phyloP scores from a whole-genome alignment of 92 coral and sea anemone species.

The Virgularia gustaviana region DNA sequence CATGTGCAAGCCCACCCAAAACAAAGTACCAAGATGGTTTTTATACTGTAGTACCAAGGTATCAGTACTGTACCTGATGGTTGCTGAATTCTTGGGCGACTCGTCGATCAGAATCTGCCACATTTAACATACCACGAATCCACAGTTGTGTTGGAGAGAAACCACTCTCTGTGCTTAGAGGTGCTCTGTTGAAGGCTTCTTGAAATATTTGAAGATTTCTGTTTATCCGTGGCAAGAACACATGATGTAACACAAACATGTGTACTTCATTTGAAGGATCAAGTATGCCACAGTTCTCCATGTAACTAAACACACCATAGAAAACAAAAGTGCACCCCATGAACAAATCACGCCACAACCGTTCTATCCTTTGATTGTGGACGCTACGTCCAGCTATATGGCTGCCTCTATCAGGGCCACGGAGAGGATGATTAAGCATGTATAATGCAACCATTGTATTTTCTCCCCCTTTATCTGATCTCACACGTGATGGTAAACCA shows the following conservation, averaged over 20 bases:
- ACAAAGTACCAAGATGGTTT: too few relatives aligned
- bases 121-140: conserved; percentile 49
- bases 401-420: conserved; percentile 48
- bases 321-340: conserved; percentile 44
- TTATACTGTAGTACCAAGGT: too few relatives aligned
- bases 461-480: conserved; percentile 53
- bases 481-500: conserved; percentile 56
- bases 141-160: conserved; percentile 54
- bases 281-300: conserved; percentile 49
- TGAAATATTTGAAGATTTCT: conserved; percentile 46
- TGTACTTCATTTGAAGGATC: conserved; percentile 49
- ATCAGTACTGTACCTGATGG: conserved; percentile 25
- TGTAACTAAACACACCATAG: conserved; percentile 39
- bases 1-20: too few relatives aligned
- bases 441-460: conserved; percentile 51
- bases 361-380: conserved; percentile 53
- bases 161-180: conserved; percentile 51
- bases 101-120: conserved; percentile 32
- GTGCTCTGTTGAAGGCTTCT: conserved; percentile 53
- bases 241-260: conserved; percentile 50
- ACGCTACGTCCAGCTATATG: conserved; percentile 49
- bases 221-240: conserved; percentile 58
- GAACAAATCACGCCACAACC: conserved; percentile 55
- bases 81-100: conserved; percentile 26
- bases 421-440: conserved; percentile 50